Conservation (phyloP, 37 sponge, comb jelly and placozoan genomes). For the Haliclona indistincta region DNA sequence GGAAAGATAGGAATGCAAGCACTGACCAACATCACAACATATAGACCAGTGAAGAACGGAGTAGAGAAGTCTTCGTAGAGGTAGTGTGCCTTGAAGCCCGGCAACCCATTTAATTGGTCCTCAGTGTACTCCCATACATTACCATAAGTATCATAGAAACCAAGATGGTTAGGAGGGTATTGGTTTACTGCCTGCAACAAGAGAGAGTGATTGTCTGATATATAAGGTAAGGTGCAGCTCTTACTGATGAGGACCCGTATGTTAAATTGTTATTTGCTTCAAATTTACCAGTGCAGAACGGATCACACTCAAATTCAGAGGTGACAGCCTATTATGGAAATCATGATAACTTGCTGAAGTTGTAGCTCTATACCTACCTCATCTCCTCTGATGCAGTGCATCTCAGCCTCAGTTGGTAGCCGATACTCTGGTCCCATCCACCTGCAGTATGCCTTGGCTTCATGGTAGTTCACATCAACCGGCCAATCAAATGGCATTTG, state of each 20-base stretch:
- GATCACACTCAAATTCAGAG: constrained; percentile 54
- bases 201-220: not conserved
- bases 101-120: constrained; percentile 91
- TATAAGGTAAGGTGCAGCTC: constrained; percentile 6
- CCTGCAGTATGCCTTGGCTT: constrained; percentile 89
- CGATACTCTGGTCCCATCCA: constrained; percentile 86
- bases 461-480: constrained; percentile 91
- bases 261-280: constrained; percentile 64
- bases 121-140: constrained; percentile 95
- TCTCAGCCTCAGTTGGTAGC: constrained; percentile 90
- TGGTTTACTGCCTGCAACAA: constrained; percentile 72
- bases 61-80: constrained; percentile 92
- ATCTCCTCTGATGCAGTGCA: constrained; percentile 74
- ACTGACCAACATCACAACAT: constrained; percentile 70
- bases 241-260: constrained; percentile 84
- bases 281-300: constrained; percentile 28
- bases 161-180: constrained; percentile 66
- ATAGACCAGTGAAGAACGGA: constrained; percentile 80
- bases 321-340: constrained; percentile 29
- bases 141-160: constrained; percentile 83
- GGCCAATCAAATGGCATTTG: constrained; percentile 93
- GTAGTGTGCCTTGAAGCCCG: constrained; percentile 69
- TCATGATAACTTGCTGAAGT: not conserved
- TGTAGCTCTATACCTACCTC: constrained; percentile 18
- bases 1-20: not conserved